These are phyloP conservation scores for Leucoraja ocellata DNA, from an alignment of 2,797 vertebrate species.

Conservation along the genomic window DNA sequence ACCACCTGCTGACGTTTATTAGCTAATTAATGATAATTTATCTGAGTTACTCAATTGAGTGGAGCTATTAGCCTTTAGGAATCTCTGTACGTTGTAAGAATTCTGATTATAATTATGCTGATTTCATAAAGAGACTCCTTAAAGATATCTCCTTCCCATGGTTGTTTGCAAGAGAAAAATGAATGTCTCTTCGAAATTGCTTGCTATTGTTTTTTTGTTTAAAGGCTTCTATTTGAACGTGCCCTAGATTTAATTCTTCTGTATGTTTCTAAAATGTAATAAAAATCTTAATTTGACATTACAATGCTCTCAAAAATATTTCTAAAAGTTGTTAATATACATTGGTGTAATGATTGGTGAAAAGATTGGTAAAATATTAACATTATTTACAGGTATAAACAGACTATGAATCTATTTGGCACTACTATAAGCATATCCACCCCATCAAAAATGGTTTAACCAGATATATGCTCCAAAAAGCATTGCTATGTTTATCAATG, in stretches of 20 bases:
- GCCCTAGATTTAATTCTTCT: constrained; percentile 50
- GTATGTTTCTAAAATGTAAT: not conserved
- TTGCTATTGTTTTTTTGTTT: constrained; percentile 53
- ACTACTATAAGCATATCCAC: not conserved
- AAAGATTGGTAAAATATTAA: not conserved
- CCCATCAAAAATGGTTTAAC: not conserved
- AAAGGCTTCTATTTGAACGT: constrained; percentile 48
- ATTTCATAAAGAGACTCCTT: constrained; percentile 79
- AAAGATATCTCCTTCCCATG: constrained; percentile 73
- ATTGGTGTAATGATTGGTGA: no score
- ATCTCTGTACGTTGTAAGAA: constrained; percentile 71
- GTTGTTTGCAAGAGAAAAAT: constrained; percentile 63
- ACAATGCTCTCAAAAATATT: not conserved
- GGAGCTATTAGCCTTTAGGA: constrained; percentile 82
- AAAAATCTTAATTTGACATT: not conserved
- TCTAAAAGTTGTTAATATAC: not conserved
- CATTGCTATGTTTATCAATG: not conserved
- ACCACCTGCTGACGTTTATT: constrained; percentile 96
- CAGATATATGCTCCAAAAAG: not conserved
- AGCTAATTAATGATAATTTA: constrained; percentile 99
- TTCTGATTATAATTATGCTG: constrained; percentile 84
- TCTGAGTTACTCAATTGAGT: constrained; percentile 88
- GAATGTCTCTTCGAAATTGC: constrained; percentile 60
- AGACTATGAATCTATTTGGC: not conserved
- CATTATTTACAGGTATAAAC: not conserved